Evolutionary conservation across 2,888 invertebrate species (phyloP).

Genomic region (Leptopterna dolabrata): DNA sequence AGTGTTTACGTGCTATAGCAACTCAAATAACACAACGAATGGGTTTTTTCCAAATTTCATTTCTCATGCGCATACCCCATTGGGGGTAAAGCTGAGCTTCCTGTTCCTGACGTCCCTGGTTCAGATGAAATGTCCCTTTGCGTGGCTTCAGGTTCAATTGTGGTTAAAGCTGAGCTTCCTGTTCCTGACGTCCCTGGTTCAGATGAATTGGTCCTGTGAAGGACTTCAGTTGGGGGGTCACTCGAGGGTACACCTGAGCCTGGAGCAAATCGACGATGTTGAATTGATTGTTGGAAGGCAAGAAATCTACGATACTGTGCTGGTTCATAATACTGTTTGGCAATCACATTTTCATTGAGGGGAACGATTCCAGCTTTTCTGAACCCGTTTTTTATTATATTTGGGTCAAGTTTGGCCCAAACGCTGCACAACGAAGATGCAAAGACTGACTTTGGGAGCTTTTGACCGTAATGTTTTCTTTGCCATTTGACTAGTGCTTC

Average conservation of each 20-base stretch:
- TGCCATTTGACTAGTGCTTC: slow-evolving; percentile 62
- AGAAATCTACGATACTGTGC: not conserved
- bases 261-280: too few relatives aligned
- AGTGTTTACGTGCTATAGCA: too few relatives aligned
- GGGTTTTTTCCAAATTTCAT: too few relatives aligned
- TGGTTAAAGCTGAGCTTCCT: not conserved
- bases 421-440: not conserved
- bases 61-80: too few relatives aligned
- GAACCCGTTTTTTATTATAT: not conserved
- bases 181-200: too few relatives aligned
- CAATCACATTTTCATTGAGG: not conserved
- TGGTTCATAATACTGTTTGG: not conserved
- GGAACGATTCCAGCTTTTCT: not conserved
- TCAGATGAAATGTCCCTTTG: not conserved
- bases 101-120: not conserved
- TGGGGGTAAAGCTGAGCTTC: not conserved
- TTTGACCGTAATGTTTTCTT: too few relatives aligned
- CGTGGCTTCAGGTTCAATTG: too few relatives aligned
- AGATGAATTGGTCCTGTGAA: not conserved
- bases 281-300: not conserved
- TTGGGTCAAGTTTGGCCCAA: not conserved
- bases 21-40: too few relatives aligned
- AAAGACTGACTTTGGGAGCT: not conserved
- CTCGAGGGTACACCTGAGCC: not conserved
- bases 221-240: too few relatives aligned